A percentile compares a stretch with the other conserved stretches of the same genome.
phyloP scores from a whole-genome alignment of 2,888 invertebrate species.

The Nomada goodeniana region DNA sequence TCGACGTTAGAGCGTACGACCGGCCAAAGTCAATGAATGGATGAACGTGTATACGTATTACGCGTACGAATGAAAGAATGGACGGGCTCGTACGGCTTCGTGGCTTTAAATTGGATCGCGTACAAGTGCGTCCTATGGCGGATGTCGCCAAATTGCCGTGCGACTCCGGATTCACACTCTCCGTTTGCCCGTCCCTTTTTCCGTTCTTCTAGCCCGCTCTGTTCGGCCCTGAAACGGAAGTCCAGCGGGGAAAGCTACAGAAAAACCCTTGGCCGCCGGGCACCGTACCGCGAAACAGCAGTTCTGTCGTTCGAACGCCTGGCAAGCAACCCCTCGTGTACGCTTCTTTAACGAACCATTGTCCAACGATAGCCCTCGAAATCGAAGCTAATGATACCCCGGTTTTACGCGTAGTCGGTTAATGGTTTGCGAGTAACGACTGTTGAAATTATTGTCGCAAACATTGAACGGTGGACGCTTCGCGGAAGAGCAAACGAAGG shows the following conservation, averaged over 20 bases:
- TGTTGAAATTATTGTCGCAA: too few species aligned
- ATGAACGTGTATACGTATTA: constrained; percentile 64
- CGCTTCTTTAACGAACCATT: too few species aligned
- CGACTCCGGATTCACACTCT: constrained; percentile 77
- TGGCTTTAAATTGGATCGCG: constrained; percentile 82
- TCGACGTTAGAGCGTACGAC: constrained; percentile 49
- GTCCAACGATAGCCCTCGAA: too few species aligned
- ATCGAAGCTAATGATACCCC: too few species aligned
- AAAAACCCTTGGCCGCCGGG: constrained; percentile 12
- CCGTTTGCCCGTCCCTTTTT: constrained; percentile 47
- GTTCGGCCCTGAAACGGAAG: constrained; percentile 64
- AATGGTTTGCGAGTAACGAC: too few species aligned
- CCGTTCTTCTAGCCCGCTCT: constrained; percentile 26
- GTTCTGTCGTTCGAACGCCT: too few species aligned
- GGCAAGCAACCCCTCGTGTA: too few species aligned
- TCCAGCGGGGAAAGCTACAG: constrained; percentile 57
- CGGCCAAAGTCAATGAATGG: constrained; percentile 72
- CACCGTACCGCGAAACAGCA: too few species aligned
- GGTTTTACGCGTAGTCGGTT: too few species aligned
- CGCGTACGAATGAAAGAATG: constrained; percentile 78
- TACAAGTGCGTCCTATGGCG: constrained; percentile 82
- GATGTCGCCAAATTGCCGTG: constrained; percentile 84
- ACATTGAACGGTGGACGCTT: not conserved
- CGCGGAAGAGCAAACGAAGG: not conserved
- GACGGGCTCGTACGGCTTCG: constrained; percentile 77